Percentiles rank a stretch among this genome's conserved stretches.
These are phyloP conservation scores for Sparus aurata DNA, from an alignment of 2,797 vertebrate species.

Conservation along the genomic window DNA sequence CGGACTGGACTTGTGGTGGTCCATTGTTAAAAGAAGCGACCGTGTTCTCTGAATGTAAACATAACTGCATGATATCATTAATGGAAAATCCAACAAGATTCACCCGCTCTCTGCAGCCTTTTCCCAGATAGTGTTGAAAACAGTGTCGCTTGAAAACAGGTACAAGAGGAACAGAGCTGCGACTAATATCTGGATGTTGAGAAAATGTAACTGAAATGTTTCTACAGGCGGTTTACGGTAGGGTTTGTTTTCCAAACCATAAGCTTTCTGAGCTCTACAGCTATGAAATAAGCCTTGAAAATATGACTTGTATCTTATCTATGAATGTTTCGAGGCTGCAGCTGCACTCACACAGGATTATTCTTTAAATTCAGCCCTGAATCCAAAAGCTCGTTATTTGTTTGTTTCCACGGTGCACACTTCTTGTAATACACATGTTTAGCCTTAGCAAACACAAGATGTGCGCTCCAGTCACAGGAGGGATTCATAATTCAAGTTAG, in stretches of 20 bases:
- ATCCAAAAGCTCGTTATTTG: slow-evolving; percentile 15
- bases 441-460: slow-evolving; percentile 14
- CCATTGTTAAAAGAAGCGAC: slow-evolving; percentile 2
- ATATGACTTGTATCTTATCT: neutral
- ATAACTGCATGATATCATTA: neutral
- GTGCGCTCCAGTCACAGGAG: slow-evolving; percentile 2
- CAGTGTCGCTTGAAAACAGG: neutral
- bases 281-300: slow-evolving; percentile 2
- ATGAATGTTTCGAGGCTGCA: neutral
- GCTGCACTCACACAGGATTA: slow-evolving; percentile 24
- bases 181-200: neutral
- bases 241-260: slow-evolving; percentile 5
- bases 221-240: slow-evolving; percentile 1
- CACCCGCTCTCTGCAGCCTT: neutral
- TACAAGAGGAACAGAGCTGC: neutral
- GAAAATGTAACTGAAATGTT: neutral
- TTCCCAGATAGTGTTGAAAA: slow-evolving; percentile 19
- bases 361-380: slow-evolving; percentile 19
- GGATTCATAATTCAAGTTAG: slow-evolving; percentile 43
- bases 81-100: neutral
- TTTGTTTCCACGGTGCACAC: neutral
- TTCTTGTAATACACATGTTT: slow-evolving; percentile 14
- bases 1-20: neutral
- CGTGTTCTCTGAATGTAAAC: slow-evolving; percentile 39
- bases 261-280: neutral